Percentiles rank a stretch among this genome's conserved stretches.
phyloP scores from a whole-genome alignment of 2,113 vertebrate genomes.

The Scolopax mira region DNA sequence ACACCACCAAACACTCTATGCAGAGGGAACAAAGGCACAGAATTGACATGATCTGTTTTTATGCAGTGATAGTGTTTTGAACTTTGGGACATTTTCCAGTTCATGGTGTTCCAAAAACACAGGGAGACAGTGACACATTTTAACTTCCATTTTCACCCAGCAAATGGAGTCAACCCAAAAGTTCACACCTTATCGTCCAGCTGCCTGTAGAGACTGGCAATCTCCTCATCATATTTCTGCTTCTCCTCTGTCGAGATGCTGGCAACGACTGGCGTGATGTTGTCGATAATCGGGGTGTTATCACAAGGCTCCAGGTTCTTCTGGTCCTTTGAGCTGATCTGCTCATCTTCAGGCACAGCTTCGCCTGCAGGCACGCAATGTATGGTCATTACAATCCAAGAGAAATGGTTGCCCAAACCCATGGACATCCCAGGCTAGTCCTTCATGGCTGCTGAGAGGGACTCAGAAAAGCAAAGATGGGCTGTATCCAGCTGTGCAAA shows the following conservation, averaged over 20 bases:
- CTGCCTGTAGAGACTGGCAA: constrained; percentile 87
- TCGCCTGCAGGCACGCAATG: constrained; percentile 74
- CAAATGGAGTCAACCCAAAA: not conserved
- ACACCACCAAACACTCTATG: not conserved
- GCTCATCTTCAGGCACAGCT: constrained; percentile 88
- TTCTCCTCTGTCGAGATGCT: constrained; percentile 78
- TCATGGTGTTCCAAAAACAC: accelerated
- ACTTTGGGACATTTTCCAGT: not conserved
- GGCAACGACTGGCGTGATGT: constrained; percentile 68
- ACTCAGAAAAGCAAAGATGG: not conserved
- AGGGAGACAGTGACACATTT: accelerated
- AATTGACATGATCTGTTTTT: not conserved
- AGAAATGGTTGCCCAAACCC: not conserved
- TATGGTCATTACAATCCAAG: not conserved
- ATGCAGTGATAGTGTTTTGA: not conserved
- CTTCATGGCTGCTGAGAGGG: not conserved
- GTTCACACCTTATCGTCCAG: constrained; percentile 89
- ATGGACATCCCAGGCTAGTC: too few species aligned
- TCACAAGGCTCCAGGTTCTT: constrained; percentile 83
- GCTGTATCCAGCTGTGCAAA: not conserved
- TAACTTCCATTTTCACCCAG: not conserved
- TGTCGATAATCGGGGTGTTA: constrained; percentile 85
- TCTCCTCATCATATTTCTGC: constrained; percentile 84
- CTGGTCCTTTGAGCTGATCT: constrained; percentile 86
- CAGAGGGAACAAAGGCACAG: not conserved